Base-by-base conservation (phyloP, 1,140 invertebrate species). In the Nomia melanderi region DNA sequence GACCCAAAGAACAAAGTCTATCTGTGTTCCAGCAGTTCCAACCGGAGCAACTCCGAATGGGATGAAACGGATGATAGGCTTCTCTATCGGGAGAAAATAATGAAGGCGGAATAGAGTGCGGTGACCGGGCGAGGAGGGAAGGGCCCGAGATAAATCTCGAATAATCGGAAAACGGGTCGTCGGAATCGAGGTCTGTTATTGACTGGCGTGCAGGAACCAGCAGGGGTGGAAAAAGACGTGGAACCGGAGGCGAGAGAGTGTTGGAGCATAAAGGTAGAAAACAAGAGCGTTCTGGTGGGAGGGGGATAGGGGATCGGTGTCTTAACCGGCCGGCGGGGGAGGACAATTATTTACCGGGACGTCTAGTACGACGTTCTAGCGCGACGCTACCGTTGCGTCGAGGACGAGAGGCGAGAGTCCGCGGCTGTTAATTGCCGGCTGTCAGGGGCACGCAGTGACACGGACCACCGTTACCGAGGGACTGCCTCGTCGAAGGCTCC, bases 401-500 rank as follows among this genome's bases (percentile, higher is more conserved):
- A 25, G 47, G n/a, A 74, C 77, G 65, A 63, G 86, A 88, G 85
- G 87, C 87, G 87, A 88, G 87, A 89, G 89, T 90, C 89, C 90
- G 88, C 83, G 81, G 83, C 90, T 88, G 91, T 92, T 92, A 92
- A 92, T 92, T 92, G 90, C 88, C 77, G 87, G 83, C 91, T 92
- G 91, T 91, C 91, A 92, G 86, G 83, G 90, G 72, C 91, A 92
- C 85, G 88, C 90, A 88, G 85, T 79, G 81, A 89, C 83, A 80
- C 64, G 77, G 76, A 79, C 79, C 82, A 88, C 85, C 86, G 81
- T 82, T 77, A 75, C 60, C 79, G 85, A 86, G 86, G 87, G 87
- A 90, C 88, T 87, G 84, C 88, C 79, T 79, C 76, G 84, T 79
- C 83, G 83, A 85, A 85, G 82, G 47, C 50, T 59, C 33, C 29